Evolutionary conservation across 2,888 invertebrate genomes (phyloP).

Genomic region (Eristalis pertinax): DNA sequence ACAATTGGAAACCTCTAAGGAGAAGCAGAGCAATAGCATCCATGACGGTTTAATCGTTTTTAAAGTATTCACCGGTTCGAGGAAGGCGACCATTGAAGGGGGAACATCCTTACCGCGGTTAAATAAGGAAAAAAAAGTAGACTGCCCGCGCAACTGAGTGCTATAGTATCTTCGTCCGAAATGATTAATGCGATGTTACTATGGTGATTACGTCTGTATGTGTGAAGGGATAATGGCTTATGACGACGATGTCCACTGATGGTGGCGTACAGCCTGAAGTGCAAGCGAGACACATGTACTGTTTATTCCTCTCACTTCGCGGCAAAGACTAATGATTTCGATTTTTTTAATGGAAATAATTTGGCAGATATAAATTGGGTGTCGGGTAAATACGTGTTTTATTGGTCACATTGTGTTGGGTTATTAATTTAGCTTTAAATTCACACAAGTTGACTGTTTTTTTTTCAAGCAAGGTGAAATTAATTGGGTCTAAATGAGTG

Average conservation of each 20-base stretch:
- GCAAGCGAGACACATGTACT: conserved; percentile 26
- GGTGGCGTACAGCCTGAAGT: conserved; percentile 23
- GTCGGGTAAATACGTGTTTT: conserved; percentile 39
- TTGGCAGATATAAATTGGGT: conserved; percentile 70
- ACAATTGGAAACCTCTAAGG: conserved; percentile 58
- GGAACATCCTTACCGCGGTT: conserved; percentile 29
- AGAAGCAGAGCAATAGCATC: conserved; percentile 75
- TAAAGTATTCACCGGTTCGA: conserved; percentile 76
- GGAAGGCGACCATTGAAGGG: conserved; percentile 7
- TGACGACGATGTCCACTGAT: conserved; percentile 48
- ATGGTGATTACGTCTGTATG: conserved; percentile 66
- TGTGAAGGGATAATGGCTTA: conserved; percentile 70
- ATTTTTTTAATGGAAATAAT: conserved; percentile 62
- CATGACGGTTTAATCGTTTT: conserved; percentile 80
- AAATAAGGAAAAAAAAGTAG: conserved; percentile 43
- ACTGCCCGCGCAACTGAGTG: conserved; percentile 41
- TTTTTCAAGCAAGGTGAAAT: neutral
- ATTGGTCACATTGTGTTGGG: conserved; percentile 53
- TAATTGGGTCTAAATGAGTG: conserved; percentile 20
- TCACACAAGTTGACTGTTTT: conserved; percentile 1
- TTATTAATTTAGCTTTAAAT: conserved; percentile 35
- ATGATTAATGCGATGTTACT: conserved; percentile 70
- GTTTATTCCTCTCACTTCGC: conserved; percentile 6
- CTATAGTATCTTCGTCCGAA: conserved; percentile 53
- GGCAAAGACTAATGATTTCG: conserved; percentile 60